phyloP scores from a whole-genome alignment of 2,113 vertebrate genomes.

The Ceratotherium simum region DNA sequence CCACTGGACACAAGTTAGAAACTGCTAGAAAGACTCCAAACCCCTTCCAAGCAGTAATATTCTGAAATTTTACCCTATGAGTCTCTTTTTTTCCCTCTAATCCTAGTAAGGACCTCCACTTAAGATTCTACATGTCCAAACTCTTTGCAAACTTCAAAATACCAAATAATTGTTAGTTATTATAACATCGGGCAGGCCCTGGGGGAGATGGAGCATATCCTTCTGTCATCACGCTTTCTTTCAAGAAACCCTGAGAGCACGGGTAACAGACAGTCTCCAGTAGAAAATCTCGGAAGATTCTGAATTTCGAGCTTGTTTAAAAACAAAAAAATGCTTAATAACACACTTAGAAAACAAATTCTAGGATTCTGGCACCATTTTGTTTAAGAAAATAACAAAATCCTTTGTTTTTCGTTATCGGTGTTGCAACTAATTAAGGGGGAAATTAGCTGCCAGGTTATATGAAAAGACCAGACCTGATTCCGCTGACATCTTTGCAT shows the following conservation, averaged over 20 bases:
- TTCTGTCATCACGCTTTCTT: neutral
- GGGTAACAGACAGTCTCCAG: neutral
- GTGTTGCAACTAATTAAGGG: constrained; percentile 62
- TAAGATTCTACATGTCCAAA: neutral
- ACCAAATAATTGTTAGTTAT: neutral
- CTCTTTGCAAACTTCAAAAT: constrained; percentile 33
- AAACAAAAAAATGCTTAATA: neutral
- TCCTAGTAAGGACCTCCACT: neutral
- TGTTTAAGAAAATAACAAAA: constrained; percentile 62
- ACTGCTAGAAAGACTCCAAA: neutral
- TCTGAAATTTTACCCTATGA: constrained; percentile 35
- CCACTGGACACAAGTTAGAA: neutral
- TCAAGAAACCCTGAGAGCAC: neutral
- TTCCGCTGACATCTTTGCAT: constrained; percentile 58
- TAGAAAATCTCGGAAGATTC: neutral
- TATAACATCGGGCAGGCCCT: neutral
- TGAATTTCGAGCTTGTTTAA: neutral
- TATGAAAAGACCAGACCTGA: constrained; percentile 57
- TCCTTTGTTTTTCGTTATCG: constrained; percentile 46
- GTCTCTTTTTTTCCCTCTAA: neutral
- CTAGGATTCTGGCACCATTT: constrained; percentile 17
- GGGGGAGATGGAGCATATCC: neutral
- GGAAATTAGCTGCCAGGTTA: constrained; percentile 67
- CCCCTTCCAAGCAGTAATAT: constrained; percentile 1
- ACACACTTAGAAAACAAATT: constrained; percentile 60